phyloP scores from a whole-genome alignment of 1,140 invertebrate species.

The Brachionus koreanus region DNA sequence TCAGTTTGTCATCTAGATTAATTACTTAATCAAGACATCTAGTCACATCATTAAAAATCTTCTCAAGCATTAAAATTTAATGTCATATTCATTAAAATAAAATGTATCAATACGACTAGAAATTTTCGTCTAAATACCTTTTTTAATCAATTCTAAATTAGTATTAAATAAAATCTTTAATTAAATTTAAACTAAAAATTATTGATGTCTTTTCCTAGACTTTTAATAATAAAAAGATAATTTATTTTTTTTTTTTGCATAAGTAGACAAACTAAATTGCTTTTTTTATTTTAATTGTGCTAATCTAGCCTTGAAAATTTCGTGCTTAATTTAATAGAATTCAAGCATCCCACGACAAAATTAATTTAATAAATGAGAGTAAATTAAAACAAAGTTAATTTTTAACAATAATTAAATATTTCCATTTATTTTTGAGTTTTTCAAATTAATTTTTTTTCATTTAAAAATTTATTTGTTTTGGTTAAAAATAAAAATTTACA shows the following conservation, averaged over 20 bases:
- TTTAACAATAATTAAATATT: no score
- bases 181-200: background rate
- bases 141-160: no score
- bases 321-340: background rate
- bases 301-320: background rate
- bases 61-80: background rate
- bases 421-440: no score
- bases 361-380: background rate
- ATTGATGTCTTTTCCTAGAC: background rate
- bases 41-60: background rate
- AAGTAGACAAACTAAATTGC: background rate
- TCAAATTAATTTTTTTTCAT: no score
- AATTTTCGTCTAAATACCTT: background rate
- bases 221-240: background rate
- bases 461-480: no score
- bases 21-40: background rate
- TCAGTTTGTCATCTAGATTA: background rate
- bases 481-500: no score
- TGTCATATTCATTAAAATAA: background rate
- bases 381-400: background rate
- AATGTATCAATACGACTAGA: background rate
- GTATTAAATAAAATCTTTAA: no score
- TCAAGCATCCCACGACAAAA: background rate
- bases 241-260: background rate
- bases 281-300: background rate